phyloP scores from a whole-genome alignment of 2,797 vertebrate species.

The Euthynnus affinis region DNA sequence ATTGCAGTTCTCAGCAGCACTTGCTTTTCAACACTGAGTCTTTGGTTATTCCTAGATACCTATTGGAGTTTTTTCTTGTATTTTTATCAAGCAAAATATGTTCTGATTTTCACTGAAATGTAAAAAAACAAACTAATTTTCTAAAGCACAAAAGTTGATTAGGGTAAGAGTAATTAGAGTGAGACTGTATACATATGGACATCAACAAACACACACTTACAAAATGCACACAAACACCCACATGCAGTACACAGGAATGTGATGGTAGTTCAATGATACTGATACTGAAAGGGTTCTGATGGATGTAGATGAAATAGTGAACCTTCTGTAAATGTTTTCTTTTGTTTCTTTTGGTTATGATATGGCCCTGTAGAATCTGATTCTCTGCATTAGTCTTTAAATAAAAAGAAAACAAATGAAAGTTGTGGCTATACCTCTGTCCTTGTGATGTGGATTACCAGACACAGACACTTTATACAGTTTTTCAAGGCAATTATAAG shows the following conservation, averaged over 20 bases:
- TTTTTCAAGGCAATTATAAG: too few relatives aligned
- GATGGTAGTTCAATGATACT: constrained; percentile 60
- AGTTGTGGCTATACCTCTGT: constrained; percentile 51
- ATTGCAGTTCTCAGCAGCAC: constrained; percentile 75
- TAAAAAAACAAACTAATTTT: constrained; percentile 78
- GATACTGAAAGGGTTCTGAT: constrained; percentile 67
- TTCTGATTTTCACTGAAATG: constrained; percentile 82
- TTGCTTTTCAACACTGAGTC: constrained; percentile 78
- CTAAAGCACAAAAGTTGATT: constrained; percentile 84
- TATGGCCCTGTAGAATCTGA: constrained; percentile 88
- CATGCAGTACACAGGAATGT: constrained; percentile 70
- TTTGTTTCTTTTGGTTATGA: constrained; percentile 85
- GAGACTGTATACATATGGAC: constrained; percentile 59
- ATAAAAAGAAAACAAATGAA: constrained; percentile 86
- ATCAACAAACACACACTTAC: constrained; percentile 48
- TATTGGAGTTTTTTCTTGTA: constrained; percentile 80
- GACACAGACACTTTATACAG: neutral
- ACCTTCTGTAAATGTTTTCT: constrained; percentile 87
- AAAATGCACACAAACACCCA: constrained; percentile 57
- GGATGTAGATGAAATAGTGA: constrained; percentile 75
- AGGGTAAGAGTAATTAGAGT: constrained; percentile 53
- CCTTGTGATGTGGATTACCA: constrained; percentile 38
- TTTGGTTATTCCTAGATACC: constrained; percentile 80
- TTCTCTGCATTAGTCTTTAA: constrained; percentile 88
- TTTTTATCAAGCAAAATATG: constrained; percentile 82